A percentile compares a stretch with the other conserved stretches of the same genome.
These are phyloP conservation scores for Ancistrus triradiatus DNA, from an alignment of 2,113 vertebrate species.

Conservation along the genomic window DNA sequence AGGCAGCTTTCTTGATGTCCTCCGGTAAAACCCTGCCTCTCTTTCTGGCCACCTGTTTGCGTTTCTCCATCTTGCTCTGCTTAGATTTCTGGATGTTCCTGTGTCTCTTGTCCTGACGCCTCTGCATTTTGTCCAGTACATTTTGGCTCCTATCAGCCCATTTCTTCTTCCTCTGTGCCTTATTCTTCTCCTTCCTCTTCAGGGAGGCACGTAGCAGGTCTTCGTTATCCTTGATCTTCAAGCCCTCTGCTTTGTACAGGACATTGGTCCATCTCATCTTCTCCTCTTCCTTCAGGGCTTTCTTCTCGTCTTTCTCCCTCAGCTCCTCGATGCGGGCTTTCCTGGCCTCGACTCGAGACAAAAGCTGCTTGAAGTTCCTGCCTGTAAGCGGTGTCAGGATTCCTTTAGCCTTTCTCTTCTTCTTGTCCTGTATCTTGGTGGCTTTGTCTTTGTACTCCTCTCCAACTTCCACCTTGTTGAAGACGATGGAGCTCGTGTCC, in stretches of 20 bases:
- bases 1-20: constrained; percentile 77
- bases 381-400: constrained; percentile 83
- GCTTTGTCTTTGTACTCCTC: constrained; percentile 68
- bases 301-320: constrained; percentile 70
- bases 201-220: constrained; percentile 76
- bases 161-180: constrained; percentile 60
- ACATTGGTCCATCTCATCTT: constrained; percentile 87
- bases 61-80: constrained; percentile 67
- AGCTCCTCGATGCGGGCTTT: constrained; percentile 78
- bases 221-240: constrained; percentile 84
- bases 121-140: constrained; percentile 81
- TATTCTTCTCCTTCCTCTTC: constrained; percentile 81
- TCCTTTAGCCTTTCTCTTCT: constrained; percentile 76
- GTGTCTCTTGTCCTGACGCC: constrained; percentile 79
- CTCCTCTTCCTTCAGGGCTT: constrained; percentile 75
- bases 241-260: constrained; percentile 87
- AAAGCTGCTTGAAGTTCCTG: constrained; percentile 89
- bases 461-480: constrained; percentile 78
- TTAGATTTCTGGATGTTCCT: constrained; percentile 81
- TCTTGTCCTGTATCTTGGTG: constrained; percentile 67
- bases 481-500: constrained; percentile 65
- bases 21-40: constrained; percentile 82
- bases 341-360: constrained; percentile 76
- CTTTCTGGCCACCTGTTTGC: constrained; percentile 77
- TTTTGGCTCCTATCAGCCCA: constrained; percentile 75